A percentile compares a stretch with the other conserved stretches of the same genome.
phyloP scores from a whole-genome alignment of 2,113 vertebrate species.

The Blennius ocellaris region DNA sequence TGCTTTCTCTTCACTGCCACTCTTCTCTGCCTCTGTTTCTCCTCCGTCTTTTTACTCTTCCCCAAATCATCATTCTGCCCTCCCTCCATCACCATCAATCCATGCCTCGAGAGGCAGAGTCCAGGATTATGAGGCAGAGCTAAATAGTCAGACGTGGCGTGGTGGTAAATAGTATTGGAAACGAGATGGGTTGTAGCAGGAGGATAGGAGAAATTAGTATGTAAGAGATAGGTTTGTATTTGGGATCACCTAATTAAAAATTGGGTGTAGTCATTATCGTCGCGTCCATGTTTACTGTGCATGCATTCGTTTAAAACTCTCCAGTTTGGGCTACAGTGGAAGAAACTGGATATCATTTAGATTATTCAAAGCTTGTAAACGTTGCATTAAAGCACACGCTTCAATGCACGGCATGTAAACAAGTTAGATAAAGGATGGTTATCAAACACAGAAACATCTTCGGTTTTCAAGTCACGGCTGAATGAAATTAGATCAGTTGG shows the following conservation, averaged over 20 bases:
- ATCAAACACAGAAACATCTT: constrained; percentile 23
- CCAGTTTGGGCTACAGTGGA: not conserved
- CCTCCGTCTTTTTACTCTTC: not conserved
- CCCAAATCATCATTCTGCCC: no score
- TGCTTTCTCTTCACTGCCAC: not conserved
- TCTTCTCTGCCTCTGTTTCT: not conserved
- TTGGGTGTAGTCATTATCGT: not conserved
- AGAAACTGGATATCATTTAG: constrained; percentile 22
- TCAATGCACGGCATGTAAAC: constrained; percentile 25
- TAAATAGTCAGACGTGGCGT: constrained; percentile 11
- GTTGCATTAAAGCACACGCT: constrained; percentile 21
- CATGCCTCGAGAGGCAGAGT: constrained; percentile 6
- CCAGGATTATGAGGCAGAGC: constrained; percentile 21
- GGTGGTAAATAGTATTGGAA: constrained; percentile 5
- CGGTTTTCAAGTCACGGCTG: constrained; percentile 14
- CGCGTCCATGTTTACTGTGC: not conserved
- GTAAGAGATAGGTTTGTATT: not conserved
- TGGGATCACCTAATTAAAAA: not conserved
- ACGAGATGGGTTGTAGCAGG: not conserved
- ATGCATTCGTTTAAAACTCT: not conserved
- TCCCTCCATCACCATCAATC: constrained; percentile 23
- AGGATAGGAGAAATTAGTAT: not conserved
- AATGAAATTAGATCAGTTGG: constrained; percentile 8
- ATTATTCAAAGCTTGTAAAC: not conserved
- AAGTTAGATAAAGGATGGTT: constrained; percentile 17